A percentile compares a stretch with the other conserved stretches of the same genome.
These are phyloP conservation scores for Edolisoma coerulescens DNA, from an alignment of 2,113 vertebrate species.

Conservation along the genomic window DNA sequence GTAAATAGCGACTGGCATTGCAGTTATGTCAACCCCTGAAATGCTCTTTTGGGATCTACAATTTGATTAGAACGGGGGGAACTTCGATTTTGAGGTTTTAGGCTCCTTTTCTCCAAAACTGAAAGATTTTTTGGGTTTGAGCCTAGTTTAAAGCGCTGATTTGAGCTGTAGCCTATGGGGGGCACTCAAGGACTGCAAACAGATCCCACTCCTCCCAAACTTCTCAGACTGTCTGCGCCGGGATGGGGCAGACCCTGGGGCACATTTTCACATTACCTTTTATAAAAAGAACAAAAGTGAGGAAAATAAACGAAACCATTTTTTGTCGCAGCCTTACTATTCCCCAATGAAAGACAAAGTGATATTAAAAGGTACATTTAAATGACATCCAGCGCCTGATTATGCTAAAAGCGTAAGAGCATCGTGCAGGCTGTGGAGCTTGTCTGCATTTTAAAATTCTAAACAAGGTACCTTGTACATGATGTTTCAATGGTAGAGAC, in stretches of 20 bases:
- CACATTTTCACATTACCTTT: constrained; percentile 62
- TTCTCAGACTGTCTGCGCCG: not conserved
- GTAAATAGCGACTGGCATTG: not conserved
- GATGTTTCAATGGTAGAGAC: constrained; percentile 14
- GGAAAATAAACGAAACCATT: constrained; percentile 52
- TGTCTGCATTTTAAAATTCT: constrained; percentile 12
- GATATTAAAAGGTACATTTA: constrained; percentile 65
- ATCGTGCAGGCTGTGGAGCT: not conserved
- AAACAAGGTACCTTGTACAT: constrained; percentile 15
- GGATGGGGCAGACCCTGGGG: constrained; percentile 39
- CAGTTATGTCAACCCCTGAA: not conserved
- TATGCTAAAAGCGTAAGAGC: constrained; percentile 53
- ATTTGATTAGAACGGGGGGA: fast-evolving
- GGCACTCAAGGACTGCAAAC: constrained; percentile 75
- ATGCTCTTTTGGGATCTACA: not conserved
- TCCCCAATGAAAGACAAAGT: constrained; percentile 39
- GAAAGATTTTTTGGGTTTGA: not conserved
- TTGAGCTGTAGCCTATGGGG: constrained; percentile 70
- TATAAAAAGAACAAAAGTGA: constrained; percentile 56
- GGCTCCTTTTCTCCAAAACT: fast-evolving
- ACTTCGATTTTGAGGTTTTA: not conserved
- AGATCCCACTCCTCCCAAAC: not conserved
- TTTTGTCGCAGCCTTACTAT: not conserved
- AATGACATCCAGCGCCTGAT: constrained; percentile 52
- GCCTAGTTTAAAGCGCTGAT: not conserved